phyloP scores from a whole-genome alignment of 2,888 invertebrate species.

The Notodonta dromedarius region DNA sequence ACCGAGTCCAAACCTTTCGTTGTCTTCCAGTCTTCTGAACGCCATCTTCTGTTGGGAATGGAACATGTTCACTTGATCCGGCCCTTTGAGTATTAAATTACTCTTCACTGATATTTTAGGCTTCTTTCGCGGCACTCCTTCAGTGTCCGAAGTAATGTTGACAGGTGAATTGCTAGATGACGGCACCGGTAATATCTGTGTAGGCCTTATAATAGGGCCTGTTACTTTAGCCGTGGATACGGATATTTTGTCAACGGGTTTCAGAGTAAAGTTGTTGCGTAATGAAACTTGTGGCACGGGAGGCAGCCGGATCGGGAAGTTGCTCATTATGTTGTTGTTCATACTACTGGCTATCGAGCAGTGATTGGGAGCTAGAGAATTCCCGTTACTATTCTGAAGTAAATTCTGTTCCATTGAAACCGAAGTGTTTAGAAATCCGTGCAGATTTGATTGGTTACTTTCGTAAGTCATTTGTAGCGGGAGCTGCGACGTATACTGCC shows the following conservation, averaged over 20 bases:
- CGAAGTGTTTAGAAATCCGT: slow-evolving; percentile 64
- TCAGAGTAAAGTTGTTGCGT: slow-evolving; percentile 70
- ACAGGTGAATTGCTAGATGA: slow-evolving; percentile 73
- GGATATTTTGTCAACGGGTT: slow-evolving; percentile 70
- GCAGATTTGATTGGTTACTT: slow-evolving; percentile 59
- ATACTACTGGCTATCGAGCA: slow-evolving; percentile 59
- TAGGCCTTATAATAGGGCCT: slow-evolving; percentile 74
- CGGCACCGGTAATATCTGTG: slow-evolving; percentile 74
- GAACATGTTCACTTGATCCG: slow-evolving; percentile 79
- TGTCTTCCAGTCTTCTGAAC: slow-evolving; percentile 72
- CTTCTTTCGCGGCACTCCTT: slow-evolving; percentile 73
- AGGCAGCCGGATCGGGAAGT: slow-evolving; percentile 73
- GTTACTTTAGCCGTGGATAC: slow-evolving; percentile 67
- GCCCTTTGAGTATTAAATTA: slow-evolving; percentile 78
- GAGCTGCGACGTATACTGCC: slow-evolving; percentile 61
- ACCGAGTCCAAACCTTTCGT: slow-evolving; percentile 70
- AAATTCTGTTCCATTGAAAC: slow-evolving; percentile 66
- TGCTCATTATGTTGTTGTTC: slow-evolving; percentile 71
- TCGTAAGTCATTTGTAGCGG: slow-evolving; percentile 63
- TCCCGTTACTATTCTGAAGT: slow-evolving; percentile 60
- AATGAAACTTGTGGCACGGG: slow-evolving; percentile 61
- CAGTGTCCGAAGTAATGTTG: slow-evolving; percentile 57
- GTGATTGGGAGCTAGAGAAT: slow-evolving; percentile 60
- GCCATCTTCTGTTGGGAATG: slow-evolving; percentile 81
- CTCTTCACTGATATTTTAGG: slow-evolving; percentile 82